Conservation (phyloP, 2,888 invertebrate genomes). For the Cylloceria caligata region DNA sequence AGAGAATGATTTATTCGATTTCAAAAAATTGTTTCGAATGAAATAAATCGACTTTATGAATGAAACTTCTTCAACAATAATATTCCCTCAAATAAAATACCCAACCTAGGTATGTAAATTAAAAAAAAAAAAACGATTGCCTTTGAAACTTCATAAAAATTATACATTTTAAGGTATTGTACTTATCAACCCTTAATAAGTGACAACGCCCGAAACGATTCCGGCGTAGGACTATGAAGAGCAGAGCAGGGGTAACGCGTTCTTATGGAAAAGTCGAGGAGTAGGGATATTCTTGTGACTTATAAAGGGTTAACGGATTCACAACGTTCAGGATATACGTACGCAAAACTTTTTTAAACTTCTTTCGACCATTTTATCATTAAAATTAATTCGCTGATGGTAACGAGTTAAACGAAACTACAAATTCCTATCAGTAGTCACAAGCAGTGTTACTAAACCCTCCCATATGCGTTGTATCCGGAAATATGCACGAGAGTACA, state of each 20-base stretch:
- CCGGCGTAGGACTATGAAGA: too few relatives aligned
- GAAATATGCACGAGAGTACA: too few relatives aligned
- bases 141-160: not conserved
- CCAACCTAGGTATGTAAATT: not conserved
- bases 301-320: too few relatives aligned
- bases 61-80: not conserved
- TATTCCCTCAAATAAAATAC: not conserved
- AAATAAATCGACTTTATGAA: not conserved
- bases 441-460: constrained; percentile 38
- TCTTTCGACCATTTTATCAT: constrained; percentile 35
- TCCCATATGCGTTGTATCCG: too few relatives aligned
- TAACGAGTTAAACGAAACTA: constrained; percentile 26
- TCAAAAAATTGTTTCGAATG: not conserved
- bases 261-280: too few relatives aligned
- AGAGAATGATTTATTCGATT: not conserved
- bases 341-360: constrained; percentile 25
- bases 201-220: too few relatives aligned
- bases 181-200: too few relatives aligned
- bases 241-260: too few relatives aligned
- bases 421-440: constrained; percentile 16
- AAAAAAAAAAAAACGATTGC: not conserved
- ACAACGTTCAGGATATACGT: not conserved
- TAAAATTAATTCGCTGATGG: constrained; percentile 12
- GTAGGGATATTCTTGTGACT: too few relatives aligned
- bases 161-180: not conserved